These are phyloP conservation scores for Heterohyrax brucei DNA, from an alignment of 2,797 vertebrate species.

Conservation along the genomic window DNA sequence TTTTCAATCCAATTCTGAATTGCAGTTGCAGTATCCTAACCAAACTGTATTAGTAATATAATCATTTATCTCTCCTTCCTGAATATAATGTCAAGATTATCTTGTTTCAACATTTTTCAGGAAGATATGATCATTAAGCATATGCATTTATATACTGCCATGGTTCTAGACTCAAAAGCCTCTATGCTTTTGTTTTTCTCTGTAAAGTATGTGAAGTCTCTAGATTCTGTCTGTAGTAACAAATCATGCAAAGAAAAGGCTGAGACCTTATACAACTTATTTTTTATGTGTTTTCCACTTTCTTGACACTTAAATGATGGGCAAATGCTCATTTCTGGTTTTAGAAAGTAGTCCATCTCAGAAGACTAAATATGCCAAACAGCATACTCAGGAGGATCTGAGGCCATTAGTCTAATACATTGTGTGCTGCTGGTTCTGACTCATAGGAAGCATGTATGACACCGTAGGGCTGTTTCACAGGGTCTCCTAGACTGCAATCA, in stretches of 20 bases:
- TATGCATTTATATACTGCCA: neutral
- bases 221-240: slow-evolving; percentile 49
- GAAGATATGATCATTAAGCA: neutral
- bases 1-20: neutral
- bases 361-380: neutral
- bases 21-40: neutral
- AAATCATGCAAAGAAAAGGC: neutral
- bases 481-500: too few species aligned
- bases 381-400: neutral
- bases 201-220: slow-evolving; percentile 25
- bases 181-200: slow-evolving; percentile 29
- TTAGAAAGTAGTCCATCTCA: neutral
- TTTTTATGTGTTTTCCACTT: neutral
- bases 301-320: neutral
- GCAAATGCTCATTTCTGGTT: slow-evolving; percentile 29
- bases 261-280: neutral
- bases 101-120: neutral
- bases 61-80: slow-evolving; percentile 19
- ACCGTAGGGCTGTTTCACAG: too few species aligned
- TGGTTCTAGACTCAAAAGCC: neutral
- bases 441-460: too few species aligned
- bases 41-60: neutral
- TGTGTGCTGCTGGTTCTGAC: too few species aligned
- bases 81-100: neutral
- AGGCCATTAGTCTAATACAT: neutral